phyloP scores from a whole-genome alignment of 2,888 invertebrate genomes.

The Callosobruchus maculatus region DNA sequence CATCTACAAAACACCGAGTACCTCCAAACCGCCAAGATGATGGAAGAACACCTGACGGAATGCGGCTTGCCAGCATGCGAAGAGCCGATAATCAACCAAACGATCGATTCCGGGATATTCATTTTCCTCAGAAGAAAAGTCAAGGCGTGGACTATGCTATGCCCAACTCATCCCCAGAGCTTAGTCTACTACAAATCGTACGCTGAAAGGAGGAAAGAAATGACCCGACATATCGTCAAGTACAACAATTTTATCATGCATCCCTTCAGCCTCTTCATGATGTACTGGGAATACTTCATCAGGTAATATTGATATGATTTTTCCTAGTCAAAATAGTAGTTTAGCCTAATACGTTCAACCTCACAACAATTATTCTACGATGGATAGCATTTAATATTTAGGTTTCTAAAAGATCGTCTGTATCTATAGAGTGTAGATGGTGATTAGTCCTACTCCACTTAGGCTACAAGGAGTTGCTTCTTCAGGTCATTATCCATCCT shows the following conservation, averaged over 20 bases:
- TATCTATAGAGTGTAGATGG: too few relatives aligned
- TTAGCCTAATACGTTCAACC: too few relatives aligned
- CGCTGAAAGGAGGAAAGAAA: constrained; percentile 18
- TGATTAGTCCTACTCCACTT: too few relatives aligned
- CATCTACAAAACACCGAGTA: neutral
- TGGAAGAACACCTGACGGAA: neutral
- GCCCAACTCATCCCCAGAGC: constrained; percentile 12
- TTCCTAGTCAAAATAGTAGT: too few relatives aligned
- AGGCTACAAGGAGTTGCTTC: too few relatives aligned
- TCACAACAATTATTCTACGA: too few relatives aligned
- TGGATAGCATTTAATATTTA: too few relatives aligned
- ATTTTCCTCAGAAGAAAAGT: constrained; percentile 18
- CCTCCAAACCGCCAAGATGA: neutral
- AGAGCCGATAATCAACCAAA: constrained; percentile 1
- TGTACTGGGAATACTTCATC: constrained; percentile 9
- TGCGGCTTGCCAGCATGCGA: neutral
- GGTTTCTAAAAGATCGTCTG: too few relatives aligned
- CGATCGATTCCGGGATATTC: constrained; percentile 19
- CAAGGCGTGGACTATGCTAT: constrained; percentile 12
- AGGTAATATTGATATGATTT: neutral
- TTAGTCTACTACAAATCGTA: constrained; percentile 20
- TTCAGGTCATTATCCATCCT: too few relatives aligned
- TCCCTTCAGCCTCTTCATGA: constrained; percentile 24
- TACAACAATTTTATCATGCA: constrained; percentile 22
- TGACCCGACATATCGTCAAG: constrained; percentile 21